Evolutionary conservation across 2,888 invertebrate genomes (phyloP), one percentile per base, ranked within the genome.

Genomic region (Plebejus anna): DNA sequence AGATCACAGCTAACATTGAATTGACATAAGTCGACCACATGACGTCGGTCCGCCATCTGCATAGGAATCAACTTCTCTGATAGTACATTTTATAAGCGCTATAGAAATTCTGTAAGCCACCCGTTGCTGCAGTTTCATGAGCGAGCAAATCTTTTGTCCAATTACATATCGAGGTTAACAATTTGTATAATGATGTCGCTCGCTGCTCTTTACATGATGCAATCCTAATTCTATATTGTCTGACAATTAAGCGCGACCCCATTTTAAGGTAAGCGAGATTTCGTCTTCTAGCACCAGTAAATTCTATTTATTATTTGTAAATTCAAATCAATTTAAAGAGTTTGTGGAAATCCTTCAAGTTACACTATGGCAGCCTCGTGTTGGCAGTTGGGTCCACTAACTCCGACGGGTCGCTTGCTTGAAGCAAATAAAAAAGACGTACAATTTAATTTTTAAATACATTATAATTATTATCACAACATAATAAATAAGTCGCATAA

Each of bases 401-500:
- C 42, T 71, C 51, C n/a, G 28, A 72, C 73, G 51, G 51, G 51
- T 16, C 73, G 51, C 32, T 32, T 32, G 32, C 32, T 32, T 32
- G 28, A 32, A 73, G 73, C 51, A 73, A 73, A 73, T 73, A 73
- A 73, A 73, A 73, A 73, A 73, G 51, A 73, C 73, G 51, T 73
- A 73, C 16, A 73, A 22, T 47, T 73, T 82, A 82, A 80, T 78
- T 81, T 81, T 80, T 82, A 83, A 83, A 83, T 81, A 80, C 76
- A 83, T 83, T 83, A 83, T 78, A 81, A 83, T 83, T 81, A 84
- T 82, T 85, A 87, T 85, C 86, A 87, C 88, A 88, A 87, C 86
- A 84, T 84, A 87, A 89, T 87, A 89, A 88, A 88, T 88, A 89
- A 87, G 85, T 84, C 83, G 83, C 83, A 84, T 84, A 86, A 89